phyloP scores from a whole-genome alignment of 2,113 vertebrate genomes.

The Cricetomys ansorgei region DNA sequence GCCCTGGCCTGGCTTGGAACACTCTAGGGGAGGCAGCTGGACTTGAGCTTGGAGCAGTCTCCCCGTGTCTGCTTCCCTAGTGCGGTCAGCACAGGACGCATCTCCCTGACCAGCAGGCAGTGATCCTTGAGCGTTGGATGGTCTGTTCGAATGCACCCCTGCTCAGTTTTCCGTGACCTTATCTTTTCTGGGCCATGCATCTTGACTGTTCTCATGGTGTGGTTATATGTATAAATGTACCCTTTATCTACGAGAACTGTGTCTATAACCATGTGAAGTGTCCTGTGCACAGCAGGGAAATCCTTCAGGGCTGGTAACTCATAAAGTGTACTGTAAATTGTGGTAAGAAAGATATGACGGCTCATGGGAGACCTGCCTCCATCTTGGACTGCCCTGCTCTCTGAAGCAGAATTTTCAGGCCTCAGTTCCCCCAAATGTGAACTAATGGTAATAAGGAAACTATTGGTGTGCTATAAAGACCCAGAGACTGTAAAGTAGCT shows the following conservation, averaged over 20 bases:
- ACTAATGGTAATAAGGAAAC: background rate
- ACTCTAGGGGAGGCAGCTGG: no score
- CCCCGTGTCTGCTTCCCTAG: background rate
- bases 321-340: background rate
- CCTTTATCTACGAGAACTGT: background rate
- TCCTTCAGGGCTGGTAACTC: background rate
- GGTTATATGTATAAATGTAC: background rate
- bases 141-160: background rate
- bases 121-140: background rate
- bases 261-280: background rate
- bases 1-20: background rate
- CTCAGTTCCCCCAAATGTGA: background rate
- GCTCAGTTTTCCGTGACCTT: background rate
- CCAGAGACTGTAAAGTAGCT: background rate
- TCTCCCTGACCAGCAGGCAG: background rate
- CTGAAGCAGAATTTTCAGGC: background rate
- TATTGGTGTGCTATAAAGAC: background rate
- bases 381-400: background rate
- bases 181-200: background rate
- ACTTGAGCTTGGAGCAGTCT: background rate
- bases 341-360: constrained; percentile 8
- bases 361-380: background rate
- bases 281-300: background rate
- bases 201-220: background rate
- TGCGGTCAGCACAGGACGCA: background rate